These are phyloP conservation scores for Clanis bilineata DNA, from an alignment of 2,888 invertebrate species.

Conservation along the genomic window DNA sequence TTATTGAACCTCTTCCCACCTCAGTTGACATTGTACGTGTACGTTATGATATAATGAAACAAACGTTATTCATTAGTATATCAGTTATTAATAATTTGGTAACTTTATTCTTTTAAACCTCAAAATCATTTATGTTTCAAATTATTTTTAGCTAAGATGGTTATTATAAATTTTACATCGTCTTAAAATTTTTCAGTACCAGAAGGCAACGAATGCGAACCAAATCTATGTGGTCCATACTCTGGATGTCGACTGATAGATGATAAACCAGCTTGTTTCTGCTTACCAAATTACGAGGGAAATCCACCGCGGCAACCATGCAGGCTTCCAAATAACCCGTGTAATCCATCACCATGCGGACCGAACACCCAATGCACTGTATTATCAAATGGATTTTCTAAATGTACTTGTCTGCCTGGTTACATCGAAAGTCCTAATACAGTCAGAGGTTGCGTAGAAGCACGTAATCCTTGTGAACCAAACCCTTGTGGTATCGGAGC, in stretches of 20 bases:
- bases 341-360: constrained; percentile 93
- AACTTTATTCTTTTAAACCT: no score
- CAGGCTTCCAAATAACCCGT: constrained; percentile 88
- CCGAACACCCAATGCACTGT: constrained; percentile 93
- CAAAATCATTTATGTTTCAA: no score
- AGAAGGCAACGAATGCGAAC: constrained; percentile 91
- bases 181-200: constrained; percentile 84
- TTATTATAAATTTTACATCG: not conserved
- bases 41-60: no score
- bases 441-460: constrained; percentile 91
- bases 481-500: constrained; percentile 91
- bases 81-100: no score
- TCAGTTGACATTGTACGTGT: no score
- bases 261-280: constrained; percentile 91
- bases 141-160: not conserved
- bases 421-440: constrained; percentile 94
- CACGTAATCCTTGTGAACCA: constrained; percentile 90
- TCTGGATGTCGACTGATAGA: constrained; percentile 91
- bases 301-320: constrained; percentile 89
- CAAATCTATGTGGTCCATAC: constrained; percentile 92
- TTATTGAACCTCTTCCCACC: no score
- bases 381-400: constrained; percentile 89
- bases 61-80: no score
- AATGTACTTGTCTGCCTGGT: constrained; percentile 92
- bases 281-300: constrained; percentile 93